These are phyloP conservation scores for Acanthosoma haemorrhoidale DNA, from an alignment of 2,888 invertebrate genomes.

Conservation along the genomic window DNA sequence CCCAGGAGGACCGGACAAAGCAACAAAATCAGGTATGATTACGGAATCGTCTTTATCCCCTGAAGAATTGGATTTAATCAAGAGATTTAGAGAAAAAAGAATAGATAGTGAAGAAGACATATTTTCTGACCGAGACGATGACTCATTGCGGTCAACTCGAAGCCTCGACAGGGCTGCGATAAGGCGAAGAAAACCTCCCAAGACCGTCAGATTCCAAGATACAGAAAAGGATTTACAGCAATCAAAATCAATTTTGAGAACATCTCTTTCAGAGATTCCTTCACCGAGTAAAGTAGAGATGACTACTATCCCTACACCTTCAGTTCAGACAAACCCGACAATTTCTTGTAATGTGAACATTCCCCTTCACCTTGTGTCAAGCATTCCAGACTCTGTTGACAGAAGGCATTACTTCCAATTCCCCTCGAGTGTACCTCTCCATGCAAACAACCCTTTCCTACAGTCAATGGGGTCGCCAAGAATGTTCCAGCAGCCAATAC, in stretches of 20 bases:
- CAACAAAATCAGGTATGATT: background rate
- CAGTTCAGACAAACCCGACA: slow-evolving; percentile 25
- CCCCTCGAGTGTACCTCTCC: background rate
- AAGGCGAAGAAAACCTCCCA: background rate
- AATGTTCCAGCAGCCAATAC: background rate
- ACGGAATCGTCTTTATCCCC: background rate
- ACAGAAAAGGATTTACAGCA: background rate
- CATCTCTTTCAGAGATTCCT: slow-evolving; percentile 33
- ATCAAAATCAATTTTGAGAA: slow-evolving; percentile 31
- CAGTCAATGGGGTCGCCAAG: background rate
- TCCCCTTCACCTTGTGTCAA: slow-evolving; percentile 31
- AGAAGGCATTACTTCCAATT: background rate
- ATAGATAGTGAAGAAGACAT: slow-evolving; percentile 19
- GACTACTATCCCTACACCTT: slow-evolving; percentile 30
- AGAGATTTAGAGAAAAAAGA: background rate
- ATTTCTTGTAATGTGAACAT: slow-evolving; percentile 37
- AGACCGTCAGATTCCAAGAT: slow-evolving; percentile 17
- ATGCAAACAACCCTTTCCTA: slow-evolving; percentile 22
- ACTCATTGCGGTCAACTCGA: background rate
- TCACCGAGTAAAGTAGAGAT: slow-evolving; percentile 35
- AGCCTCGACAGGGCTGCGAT: slow-evolving; percentile 9
- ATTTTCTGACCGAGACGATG: slow-evolving; percentile 3
- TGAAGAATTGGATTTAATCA: slow-evolving; percentile 3
- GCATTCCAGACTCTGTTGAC: background rate
- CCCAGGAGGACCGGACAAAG: background rate